phyloP scores from a whole-genome alignment of 2,888 invertebrate genomes.

The Philereme vetulata region DNA sequence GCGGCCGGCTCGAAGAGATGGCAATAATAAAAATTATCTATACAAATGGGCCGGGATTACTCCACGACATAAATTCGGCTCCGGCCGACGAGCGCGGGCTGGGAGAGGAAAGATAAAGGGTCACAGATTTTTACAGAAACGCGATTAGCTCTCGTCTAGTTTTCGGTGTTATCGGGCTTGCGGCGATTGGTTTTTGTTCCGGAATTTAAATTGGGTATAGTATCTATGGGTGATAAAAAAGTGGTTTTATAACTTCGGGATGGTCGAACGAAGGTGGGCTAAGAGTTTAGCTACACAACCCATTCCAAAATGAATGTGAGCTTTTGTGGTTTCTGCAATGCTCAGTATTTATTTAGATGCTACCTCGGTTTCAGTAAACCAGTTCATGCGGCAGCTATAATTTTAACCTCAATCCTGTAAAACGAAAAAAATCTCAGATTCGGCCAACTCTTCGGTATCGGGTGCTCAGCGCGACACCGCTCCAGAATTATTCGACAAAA shows the following conservation, averaged over 20 bases:
- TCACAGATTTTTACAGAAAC: conserved; percentile 76
- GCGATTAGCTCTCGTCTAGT: conserved; percentile 56
- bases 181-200: conserved; percentile 26
- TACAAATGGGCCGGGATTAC: conserved; percentile 83
- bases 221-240: conserved; percentile 6
- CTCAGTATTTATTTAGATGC: not conserved
- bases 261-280: not conserved
- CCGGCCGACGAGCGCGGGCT: conserved; percentile 77
- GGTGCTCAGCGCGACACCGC: conserved; percentile 76
- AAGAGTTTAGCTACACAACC: not conserved
- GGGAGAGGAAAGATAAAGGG: conserved; percentile 76
- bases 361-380: conserved; percentile 9
- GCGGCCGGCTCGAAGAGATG: conserved; percentile 78
- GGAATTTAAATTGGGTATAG: conserved; percentile 21
- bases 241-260: conserved; percentile 9
- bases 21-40: conserved; percentile 85
- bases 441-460: conserved; percentile 73
- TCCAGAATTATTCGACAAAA: conserved; percentile 82
- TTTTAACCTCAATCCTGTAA: conserved; percentile 72
- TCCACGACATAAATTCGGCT: conserved; percentile 82
- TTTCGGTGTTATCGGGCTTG: conserved; percentile 48
- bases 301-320: not conserved
- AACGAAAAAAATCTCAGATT: conserved; percentile 65
- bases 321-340: not conserved
- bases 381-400: conserved; percentile 53